Evolutionary conservation across 2,797 vertebrate species (phyloP), one percentile per base, ranked within the genome.

Genomic region (Sebastes hubbsi): DNA sequence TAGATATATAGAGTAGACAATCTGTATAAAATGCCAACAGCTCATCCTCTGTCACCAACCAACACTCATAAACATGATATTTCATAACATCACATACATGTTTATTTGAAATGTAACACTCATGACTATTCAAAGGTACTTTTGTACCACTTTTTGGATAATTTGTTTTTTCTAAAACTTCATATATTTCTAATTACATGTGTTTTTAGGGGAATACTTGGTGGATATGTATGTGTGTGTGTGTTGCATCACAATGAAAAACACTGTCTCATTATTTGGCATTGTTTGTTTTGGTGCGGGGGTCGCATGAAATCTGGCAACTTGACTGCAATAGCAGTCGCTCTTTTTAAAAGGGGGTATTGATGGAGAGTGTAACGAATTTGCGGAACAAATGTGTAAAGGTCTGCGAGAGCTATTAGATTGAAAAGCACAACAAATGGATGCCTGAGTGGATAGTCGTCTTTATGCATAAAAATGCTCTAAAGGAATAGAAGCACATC

Each of bases 1-100:
- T 85, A 81, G 72, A 84, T 88, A 84, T 88, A 27, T 63, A 84
- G 58, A 70, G 62, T 56, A 34, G 89, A 93, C 89, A 91, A 93
- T 93, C 90, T 87, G 64, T 88, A 75, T 59, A 80, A 85, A 80
- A 84, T 67, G 42, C 61, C 75, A 78, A 86, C 32, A 60, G 62
- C 64, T 84, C 72, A 82, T 70, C 52, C 69, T 75, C 63, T 87
- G 49, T 61, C 64, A 72, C 46, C 34, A 75, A 36, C 9, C 9
- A 34, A 70, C 36, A 58, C 22, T 46, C 56, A 77, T 12, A 58
- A 27, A 70, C 34, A 71, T 24, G 65, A 74, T 73, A 83, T 79
- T 71, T 74, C 65, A 76, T 68, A 65, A 72, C 65, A 59, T 42
- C 22, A 72, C 73, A 65, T 64, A 70, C 64, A 58, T 62, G 24